A percentile compares a stretch with the other conserved stretches of the same genome.
Conservation (phyloP, 1,140 invertebrate genomes). For the Lepidurus apus region DNA sequence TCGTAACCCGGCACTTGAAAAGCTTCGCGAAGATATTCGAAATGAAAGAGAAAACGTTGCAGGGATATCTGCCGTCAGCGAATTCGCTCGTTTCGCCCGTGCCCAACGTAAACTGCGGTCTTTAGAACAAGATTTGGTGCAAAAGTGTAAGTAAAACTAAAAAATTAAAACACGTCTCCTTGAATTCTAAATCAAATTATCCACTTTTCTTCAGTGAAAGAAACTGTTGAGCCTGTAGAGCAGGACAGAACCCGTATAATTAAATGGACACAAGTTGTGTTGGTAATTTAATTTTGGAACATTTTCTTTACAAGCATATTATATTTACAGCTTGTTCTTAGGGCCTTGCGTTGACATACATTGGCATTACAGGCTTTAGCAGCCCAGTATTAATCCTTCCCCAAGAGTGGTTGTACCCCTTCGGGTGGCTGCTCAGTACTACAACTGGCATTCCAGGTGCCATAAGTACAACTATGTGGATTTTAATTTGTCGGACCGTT, state of each 20-base stretch:
- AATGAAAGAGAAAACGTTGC: neutral
- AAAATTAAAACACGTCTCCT: neutral
- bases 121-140: neutral
- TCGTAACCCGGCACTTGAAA: neutral
- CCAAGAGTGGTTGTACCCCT: slow-evolving; percentile 3
- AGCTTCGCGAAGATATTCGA: neutral
- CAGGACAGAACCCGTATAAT: neutral
- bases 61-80: neutral
- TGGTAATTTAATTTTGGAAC: neutral
- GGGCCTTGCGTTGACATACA: neutral
- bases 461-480: neutral
- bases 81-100: neutral
- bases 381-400: neutral
- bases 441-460: neutral
- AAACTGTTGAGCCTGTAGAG: neutral
- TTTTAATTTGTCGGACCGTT: neutral
- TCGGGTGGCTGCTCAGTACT: neutral
- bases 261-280: neutral
- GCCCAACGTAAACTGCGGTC: neutral
- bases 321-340: neutral
- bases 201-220: neutral
- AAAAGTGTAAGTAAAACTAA: neutral
- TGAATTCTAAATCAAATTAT: neutral
- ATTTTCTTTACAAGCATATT: neutral
- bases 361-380: neutral